Percentiles rank a stretch among this genome's conserved stretches.
Evolutionary conservation across 2,797 vertebrate species (phyloP).

Genomic region (Rallus crepitans): DNA sequence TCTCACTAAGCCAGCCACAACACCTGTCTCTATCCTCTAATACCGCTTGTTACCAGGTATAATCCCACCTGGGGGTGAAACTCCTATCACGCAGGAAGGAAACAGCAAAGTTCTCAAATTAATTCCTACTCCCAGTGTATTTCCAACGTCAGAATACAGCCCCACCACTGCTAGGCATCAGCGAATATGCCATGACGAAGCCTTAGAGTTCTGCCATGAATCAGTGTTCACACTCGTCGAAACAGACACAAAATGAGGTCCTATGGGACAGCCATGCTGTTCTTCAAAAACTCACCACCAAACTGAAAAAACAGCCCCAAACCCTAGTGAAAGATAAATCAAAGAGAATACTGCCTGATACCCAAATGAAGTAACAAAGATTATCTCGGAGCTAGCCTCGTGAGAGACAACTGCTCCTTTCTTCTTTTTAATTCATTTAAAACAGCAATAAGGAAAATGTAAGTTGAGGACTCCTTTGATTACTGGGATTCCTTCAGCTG

Average conservation of each 20-base stretch:
- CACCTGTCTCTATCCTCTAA: not conserved
- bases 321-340: not conserved
- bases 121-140: not conserved
- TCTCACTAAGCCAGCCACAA: not conserved
- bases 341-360: not conserved
- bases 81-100: not conserved
- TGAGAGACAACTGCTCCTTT: not conserved
- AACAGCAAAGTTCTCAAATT: not conserved
- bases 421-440: not conserved
- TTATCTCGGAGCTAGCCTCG: not conserved
- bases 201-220: not conserved
- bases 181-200: not conserved
- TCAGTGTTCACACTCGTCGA: not conserved
- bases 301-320: not conserved
- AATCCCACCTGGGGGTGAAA: not conserved
- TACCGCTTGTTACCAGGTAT: not conserved
- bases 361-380: not conserved
- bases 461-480: not conserved
- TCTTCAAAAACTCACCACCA: not conserved
- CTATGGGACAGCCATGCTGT: not conserved
- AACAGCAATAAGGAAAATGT: not conserved
- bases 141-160: not conserved
- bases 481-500: slow-evolving; percentile 78
- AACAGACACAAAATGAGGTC: not conserved
- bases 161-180: not conserved